Percentiles rank a stretch among this genome's conserved stretches.
Conservation (phyloP, 2,888 invertebrate genomes). For the Cataglyphis livida region DNA sequence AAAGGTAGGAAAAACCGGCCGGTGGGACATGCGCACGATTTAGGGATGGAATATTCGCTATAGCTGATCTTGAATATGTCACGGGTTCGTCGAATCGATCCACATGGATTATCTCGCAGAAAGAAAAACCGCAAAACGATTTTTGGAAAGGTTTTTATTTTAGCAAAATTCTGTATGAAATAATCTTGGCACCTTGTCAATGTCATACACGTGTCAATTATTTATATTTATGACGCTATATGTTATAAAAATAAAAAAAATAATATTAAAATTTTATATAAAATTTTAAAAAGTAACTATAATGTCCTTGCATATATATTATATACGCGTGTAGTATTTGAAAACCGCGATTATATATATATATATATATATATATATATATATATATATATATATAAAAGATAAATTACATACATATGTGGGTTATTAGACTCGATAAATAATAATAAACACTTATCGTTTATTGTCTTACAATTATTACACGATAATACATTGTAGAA, state of each 20-base stretch:
- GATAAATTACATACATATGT: background rate
- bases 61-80: background rate
- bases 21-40: slow-evolving; percentile 75
- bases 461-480: slow-evolving; percentile 77
- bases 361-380: background rate
- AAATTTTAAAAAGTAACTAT: background rate
- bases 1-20: slow-evolving; percentile 46
- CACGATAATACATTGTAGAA: slow-evolving; percentile 67
- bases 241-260: background rate
- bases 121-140: background rate
- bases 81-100: background rate
- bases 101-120: background rate
- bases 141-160: background rate
- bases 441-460: slow-evolving; percentile 56
- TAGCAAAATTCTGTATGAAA: background rate
- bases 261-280: background rate
- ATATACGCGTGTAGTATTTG: background rate
- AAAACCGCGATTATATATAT: background rate
- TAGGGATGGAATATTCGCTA: slow-evolving; percentile 19
- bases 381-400: background rate
- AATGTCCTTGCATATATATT: background rate
- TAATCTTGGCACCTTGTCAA: background rate
- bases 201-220: background rate
- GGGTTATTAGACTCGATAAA: background rate
- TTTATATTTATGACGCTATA: background rate